These are phyloP conservation scores for Pao palembangensis DNA, from an alignment of 2,113 vertebrate genomes.

Conservation along the genomic window DNA sequence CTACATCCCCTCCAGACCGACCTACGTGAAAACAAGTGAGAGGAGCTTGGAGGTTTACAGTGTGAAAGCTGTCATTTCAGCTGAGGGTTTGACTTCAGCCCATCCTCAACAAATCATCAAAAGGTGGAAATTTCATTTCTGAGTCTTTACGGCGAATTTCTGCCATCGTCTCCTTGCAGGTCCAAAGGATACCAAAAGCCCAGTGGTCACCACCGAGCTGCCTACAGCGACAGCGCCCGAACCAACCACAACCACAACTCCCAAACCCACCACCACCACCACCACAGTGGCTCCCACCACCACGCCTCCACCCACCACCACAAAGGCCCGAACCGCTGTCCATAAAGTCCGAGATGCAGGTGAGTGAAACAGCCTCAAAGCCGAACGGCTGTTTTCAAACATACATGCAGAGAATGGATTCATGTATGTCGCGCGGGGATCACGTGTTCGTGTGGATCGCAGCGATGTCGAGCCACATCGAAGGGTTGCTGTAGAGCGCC, in stretches of 20 bases:
- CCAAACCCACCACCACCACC: conserved; percentile 57
- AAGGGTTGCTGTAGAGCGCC: conserved; percentile 14
- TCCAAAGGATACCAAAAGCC: conserved; percentile 65
- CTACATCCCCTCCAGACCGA: conserved; percentile 79
- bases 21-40: conserved; percentile 82
- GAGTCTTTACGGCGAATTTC: conserved; percentile 6
- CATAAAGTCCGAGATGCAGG: conserved; percentile 82
- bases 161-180: conserved; percentile 51
- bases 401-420: conserved; percentile 12
- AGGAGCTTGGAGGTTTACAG: neutral
- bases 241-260: conserved; percentile 56
- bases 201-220: conserved; percentile 36
- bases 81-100: neutral
- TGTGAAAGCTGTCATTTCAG: too few relatives aligned
- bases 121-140: neutral
- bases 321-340: conserved; percentile 66
- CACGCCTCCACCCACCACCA: conserved; percentile 54
- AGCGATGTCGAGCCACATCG: conserved; percentile 32
- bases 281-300: conserved; percentile 24
- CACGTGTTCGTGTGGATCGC: conserved; percentile 31
- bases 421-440: conserved; percentile 32
- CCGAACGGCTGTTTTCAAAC: neutral
- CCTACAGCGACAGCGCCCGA: conserved; percentile 51
- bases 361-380: conserved; percentile 48
- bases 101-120: conserved; percentile 1